Base-by-base conservation (phyloP, 1,140 invertebrate species). In the Orchesella cincta region DNA sequence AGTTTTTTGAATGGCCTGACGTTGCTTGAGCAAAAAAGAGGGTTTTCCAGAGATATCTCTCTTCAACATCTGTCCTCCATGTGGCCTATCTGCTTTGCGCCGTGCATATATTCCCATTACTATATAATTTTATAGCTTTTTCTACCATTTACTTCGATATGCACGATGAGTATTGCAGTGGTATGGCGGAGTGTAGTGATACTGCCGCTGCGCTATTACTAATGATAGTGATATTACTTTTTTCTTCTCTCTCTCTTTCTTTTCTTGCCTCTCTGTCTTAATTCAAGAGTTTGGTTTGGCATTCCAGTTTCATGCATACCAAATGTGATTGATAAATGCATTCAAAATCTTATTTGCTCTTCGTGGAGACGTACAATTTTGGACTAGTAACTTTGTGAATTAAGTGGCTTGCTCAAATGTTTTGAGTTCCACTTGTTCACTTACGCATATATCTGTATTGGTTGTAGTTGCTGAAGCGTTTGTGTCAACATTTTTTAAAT, bases 91-190 rank as follows among this genome's bases (percentile, higher is more conserved):
- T 67, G 62, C 62, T 57, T 18, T 23, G 62, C 62, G 33, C 62
- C 62, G 33, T 67, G 62, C 62, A 67, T 67, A 67, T 67, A 67
- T 67, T 33, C 62, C 62, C 62, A 67, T 67, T 67, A 67, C 62
- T 67, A 67, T 67, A 67, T 67, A 67, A 67, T 67, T 67, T 67
- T 67, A 67, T 67, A 67, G 62, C 62, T 67, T 67, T 67, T 67
- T 67, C 62, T 67, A 67, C 62, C 62, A 67, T 67, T 67, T 67
- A 67, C 62, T 67, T 67, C 33, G 62, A 67, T 67, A 67, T 67
- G 62, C 62, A 67, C 62, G 62, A 67, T 67, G 62, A 67, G 62
- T 33, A 67, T 67, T 67, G 62, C 62, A 57, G 52, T 23, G 33
- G 62, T 67, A 67, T n/a, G n/a, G 54, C 12, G n/a, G 23, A 57